These are phyloP conservation scores for Epizoanthus ramosus DNA, from an alignment of 92 coral and sea anemone genomes.

Conservation along the genomic window DNA sequence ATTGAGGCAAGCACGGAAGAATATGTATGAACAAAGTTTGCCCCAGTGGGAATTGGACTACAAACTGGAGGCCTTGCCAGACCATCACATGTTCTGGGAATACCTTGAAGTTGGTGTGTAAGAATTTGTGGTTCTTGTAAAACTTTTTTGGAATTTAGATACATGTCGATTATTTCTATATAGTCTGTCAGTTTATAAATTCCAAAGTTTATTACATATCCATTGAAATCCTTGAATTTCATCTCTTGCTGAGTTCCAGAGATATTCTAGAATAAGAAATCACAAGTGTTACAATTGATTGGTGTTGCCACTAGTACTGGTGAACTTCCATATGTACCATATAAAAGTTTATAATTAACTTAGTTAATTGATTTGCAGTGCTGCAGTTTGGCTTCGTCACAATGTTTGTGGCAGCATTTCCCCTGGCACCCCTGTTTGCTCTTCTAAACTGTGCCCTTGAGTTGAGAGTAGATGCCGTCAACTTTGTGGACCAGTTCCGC, in stretches of 20 bases:
- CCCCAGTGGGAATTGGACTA: slow-evolving; percentile 93
- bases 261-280: too few relatives aligned
- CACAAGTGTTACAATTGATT: too few relatives aligned
- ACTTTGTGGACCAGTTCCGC: slow-evolving; percentile 94
- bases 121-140: too few relatives aligned
- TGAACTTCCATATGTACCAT: too few relatives aligned
- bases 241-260: too few relatives aligned
- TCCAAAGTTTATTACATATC: too few relatives aligned
- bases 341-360: too few relatives aligned
- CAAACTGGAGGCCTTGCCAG: slow-evolving; percentile 75
- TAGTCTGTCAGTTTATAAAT: too few relatives aligned
- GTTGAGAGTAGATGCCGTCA: slow-evolving; percentile 92
- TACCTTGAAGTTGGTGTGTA: slow-evolving; percentile 92
- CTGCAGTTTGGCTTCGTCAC: slow-evolving; percentile 98
- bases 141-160: too few relatives aligned
- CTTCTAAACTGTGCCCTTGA: slow-evolving; percentile 85
- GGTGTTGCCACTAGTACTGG: too few relatives aligned
- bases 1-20: slow-evolving; percentile 71
- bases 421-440: slow-evolving; percentile 96
- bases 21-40: slow-evolving; percentile 48
- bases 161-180: too few relatives aligned
- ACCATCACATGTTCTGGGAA: slow-evolving; percentile 92
- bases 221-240: too few relatives aligned
- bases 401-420: slow-evolving; percentile 99
- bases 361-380: slow-evolving; percentile 50